Conservation (phyloP, 2,797 vertebrate genomes). For the Esox masquinongy region DNA sequence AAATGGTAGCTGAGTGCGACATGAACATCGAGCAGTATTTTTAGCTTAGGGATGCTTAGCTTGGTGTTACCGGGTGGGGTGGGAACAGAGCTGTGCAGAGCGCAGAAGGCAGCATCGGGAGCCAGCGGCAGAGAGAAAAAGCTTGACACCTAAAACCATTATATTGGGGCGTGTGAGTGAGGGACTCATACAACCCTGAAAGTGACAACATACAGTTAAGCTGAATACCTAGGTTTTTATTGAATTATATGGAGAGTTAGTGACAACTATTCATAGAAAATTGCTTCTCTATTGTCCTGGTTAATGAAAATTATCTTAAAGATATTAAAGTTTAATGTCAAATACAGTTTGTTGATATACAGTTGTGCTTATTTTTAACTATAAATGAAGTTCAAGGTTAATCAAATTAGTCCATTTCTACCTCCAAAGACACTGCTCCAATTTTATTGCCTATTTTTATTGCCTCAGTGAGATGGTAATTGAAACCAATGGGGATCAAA, state of each 20-base stretch:
- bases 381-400: constrained; percentile 84
- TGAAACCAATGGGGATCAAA: constrained; percentile 85
- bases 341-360: constrained; percentile 63
- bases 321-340: constrained; percentile 45
- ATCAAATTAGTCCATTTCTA: constrained; percentile 84
- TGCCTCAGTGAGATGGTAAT: constrained; percentile 83
- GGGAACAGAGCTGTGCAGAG: constrained; percentile 41
- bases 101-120: constrained; percentile 21
- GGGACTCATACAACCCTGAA: constrained; percentile 28
- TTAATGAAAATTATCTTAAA: constrained; percentile 18
- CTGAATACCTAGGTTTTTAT: constrained; percentile 34
- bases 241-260: constrained; percentile 58
- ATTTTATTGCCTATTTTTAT: constrained; percentile 88
- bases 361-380: constrained; percentile 78
- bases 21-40: constrained; percentile 73
- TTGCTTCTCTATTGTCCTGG: background rate
- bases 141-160: constrained; percentile 41
- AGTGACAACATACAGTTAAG: constrained; percentile 35
- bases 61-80: constrained; percentile 59
- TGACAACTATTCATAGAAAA: constrained; percentile 17
- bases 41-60: constrained; percentile 60
- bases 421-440: constrained; percentile 82
- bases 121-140: constrained; percentile 38
- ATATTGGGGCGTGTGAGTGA: constrained; percentile 26
- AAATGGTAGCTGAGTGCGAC: constrained; percentile 65